Evolutionary conservation across 2,797 vertebrate genomes (phyloP).

Genomic region (Galagoides demidoff): DNA sequence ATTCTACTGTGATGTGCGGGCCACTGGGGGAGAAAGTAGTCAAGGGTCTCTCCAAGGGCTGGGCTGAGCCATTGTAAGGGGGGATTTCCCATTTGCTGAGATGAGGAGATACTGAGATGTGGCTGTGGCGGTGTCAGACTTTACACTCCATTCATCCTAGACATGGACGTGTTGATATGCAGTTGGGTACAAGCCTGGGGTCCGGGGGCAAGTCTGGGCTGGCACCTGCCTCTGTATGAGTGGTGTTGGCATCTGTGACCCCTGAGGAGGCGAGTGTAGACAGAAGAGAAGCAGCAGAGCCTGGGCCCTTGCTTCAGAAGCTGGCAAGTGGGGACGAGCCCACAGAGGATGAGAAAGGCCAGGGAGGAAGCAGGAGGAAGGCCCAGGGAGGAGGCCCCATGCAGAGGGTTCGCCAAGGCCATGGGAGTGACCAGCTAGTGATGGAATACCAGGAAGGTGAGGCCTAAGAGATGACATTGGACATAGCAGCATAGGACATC

Average conservation of each 20-base stretch:
- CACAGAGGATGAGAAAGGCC: not conserved
- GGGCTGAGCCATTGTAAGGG: not conserved
- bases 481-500: rapidly evolving
- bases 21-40: too few species aligned
- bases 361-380: not conserved
- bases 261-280: not conserved
- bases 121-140: rapidly evolving
- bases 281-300: not conserved
- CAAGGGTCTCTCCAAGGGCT: not conserved
- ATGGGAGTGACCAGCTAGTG: rapidly evolving
- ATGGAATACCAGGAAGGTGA: rapidly evolving
- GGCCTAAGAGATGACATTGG: too few species aligned
- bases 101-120: rapidly evolving
- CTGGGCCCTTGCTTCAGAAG: rapidly evolving
- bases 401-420: too few species aligned
- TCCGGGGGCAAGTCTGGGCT: not conserved
- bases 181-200: too few species aligned
- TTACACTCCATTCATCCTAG: rapidly evolving
- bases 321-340: not conserved
- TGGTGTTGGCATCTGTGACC: not conserved
- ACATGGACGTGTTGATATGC: not conserved
- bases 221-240: too few species aligned
- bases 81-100: not conserved
- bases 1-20: too few species aligned
- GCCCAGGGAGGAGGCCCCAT: not conserved